These are phyloP conservation scores for Astyanax mexicanus DNA, from an alignment of 2,797 vertebrate species.

Conservation along the genomic window DNA sequence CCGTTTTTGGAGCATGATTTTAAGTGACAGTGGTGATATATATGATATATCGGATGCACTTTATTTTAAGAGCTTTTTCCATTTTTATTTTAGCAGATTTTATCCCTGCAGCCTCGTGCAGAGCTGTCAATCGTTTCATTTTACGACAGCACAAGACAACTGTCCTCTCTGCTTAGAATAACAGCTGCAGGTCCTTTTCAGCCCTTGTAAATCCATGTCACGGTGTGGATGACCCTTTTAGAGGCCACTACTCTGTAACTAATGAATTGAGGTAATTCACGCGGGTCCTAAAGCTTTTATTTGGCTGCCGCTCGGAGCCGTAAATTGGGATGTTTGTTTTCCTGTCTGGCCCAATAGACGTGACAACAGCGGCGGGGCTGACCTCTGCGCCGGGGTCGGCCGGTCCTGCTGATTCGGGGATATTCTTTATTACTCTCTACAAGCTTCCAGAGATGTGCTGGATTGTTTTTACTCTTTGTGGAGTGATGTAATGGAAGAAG, in stretches of 20 bases:
- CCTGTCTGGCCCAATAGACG: constrained; percentile 66
- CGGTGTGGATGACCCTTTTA: constrained; percentile 58
- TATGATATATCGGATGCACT: no score
- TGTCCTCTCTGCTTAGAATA: constrained; percentile 45
- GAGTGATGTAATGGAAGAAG: background rate
- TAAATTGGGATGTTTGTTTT: constrained; percentile 77
- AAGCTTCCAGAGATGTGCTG: background rate
- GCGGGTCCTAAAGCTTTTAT: constrained; percentile 69
- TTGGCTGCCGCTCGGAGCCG: constrained; percentile 65
- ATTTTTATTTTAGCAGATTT: constrained; percentile 24
- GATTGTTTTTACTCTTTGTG: no score
- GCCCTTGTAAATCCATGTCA: constrained; percentile 58
- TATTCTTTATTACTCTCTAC: background rate
- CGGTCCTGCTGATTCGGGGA: constrained; percentile 15
- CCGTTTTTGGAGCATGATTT: no score
- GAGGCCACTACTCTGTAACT: constrained; percentile 68
- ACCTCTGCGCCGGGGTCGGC: constrained; percentile 46
- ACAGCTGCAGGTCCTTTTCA: constrained; percentile 56
- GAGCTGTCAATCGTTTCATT: constrained; percentile 40
- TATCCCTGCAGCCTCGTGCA: background rate
- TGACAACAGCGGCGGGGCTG: constrained; percentile 53
- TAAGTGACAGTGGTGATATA: no score
- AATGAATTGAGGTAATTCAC: constrained; percentile 75
- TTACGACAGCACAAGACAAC: constrained; percentile 36
- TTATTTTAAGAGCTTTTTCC: no score